Evolutionary conservation across 2,797 vertebrate species (phyloP).

Genomic region (Platalea minor): DNA sequence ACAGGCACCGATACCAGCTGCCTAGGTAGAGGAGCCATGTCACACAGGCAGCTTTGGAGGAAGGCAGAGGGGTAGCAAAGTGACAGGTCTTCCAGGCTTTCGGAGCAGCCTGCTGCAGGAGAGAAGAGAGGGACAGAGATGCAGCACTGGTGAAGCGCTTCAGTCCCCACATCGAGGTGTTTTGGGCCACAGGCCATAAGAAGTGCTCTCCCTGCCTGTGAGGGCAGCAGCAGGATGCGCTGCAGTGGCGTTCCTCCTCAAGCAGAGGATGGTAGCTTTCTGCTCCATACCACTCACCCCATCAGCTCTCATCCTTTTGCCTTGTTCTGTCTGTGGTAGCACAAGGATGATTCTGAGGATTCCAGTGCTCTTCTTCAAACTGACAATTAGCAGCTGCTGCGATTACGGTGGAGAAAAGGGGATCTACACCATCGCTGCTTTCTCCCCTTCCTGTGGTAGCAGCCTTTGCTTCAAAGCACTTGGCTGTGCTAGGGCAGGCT

Average conservation of each 20-base stretch:
- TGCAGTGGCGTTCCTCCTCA: neutral
- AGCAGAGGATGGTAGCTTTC: neutral
- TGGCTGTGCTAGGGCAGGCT: neutral
- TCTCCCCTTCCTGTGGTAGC: neutral
- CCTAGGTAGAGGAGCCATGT: too few species aligned
- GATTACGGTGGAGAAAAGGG: too few species aligned
- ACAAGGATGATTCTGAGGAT: neutral
- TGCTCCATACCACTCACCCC: neutral
- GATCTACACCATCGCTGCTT: neutral
- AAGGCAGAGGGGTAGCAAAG: too few species aligned
- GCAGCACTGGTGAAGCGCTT: neutral
- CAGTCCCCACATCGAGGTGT: neutral
- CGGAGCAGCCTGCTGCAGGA: too few species aligned
- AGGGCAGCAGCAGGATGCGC: neutral
- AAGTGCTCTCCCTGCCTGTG: neutral
- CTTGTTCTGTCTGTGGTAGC: neutral
- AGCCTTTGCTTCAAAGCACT: neutral
- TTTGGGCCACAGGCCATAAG: neutral
- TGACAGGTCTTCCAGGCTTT: too few species aligned
- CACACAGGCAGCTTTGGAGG: neutral
- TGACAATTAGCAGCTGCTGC: neutral
- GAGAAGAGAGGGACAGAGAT: neutral
- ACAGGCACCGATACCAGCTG: rapidly evolving
- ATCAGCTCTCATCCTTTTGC: neutral
- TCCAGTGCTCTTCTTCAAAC: neutral